These are phyloP conservation scores for Drosophila falleni DNA, from an alignment of 2,888 invertebrate genomes.

Conservation along the genomic window DNA sequence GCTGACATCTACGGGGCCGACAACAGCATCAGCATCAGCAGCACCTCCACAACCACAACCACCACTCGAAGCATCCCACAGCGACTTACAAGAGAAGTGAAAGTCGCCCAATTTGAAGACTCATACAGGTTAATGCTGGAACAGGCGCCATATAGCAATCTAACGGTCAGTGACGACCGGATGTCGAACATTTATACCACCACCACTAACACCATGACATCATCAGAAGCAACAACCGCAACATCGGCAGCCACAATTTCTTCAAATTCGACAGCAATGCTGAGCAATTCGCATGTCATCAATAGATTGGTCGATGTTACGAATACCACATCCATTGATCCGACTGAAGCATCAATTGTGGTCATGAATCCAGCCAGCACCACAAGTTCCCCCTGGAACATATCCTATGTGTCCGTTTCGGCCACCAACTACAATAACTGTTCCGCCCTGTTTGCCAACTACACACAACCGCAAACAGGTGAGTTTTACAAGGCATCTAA, in stretches of 20 bases:
- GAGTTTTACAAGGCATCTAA: constrained; percentile 28
- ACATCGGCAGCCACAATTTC: constrained; percentile 17
- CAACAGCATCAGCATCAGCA: constrained; percentile 22
- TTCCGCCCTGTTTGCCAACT: constrained; percentile 81
- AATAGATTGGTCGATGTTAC: constrained; percentile 40
- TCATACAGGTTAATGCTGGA: constrained; percentile 40
- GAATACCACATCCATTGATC: constrained; percentile 23
- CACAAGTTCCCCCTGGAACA: constrained; percentile 35
- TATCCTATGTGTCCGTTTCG: constrained; percentile 49
- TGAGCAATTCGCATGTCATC: constrained; percentile 35
- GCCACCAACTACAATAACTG: constrained; percentile 78
- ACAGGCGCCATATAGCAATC: constrained; percentile 14
- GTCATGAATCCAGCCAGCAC: constrained; percentile 9
- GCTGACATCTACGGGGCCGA: constrained; percentile 31
- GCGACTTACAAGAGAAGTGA: constrained; percentile 21
- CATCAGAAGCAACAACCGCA: not conserved
- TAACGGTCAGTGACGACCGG: constrained; percentile 7
- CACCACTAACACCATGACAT: not conserved
- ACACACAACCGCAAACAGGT: constrained; percentile 79
- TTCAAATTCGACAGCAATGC: constrained; percentile 11
- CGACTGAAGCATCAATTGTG: constrained; percentile 12
- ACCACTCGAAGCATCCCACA: constrained; percentile 13
- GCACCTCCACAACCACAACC: not conserved
- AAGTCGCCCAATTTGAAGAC: not conserved
- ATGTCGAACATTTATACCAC: not conserved